Percentiles rank a stretch among this genome's conserved stretches.
Conservation (phyloP, 2,797 vertebrate genomes). For the Sandelia bainsii region DNA sequence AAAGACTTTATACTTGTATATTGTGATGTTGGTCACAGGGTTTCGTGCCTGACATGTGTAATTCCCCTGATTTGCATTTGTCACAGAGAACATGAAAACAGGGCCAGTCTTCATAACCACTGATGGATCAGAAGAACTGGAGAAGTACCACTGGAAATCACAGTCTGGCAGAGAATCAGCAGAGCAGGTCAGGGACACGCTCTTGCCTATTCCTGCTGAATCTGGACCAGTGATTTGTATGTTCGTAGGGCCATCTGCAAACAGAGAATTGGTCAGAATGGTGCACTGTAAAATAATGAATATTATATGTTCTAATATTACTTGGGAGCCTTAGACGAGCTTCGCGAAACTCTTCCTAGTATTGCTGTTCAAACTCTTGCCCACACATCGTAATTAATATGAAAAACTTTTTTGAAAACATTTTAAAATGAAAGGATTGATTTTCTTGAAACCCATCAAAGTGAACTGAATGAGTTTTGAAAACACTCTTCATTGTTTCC, state of each 20-base stretch:
- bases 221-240: constrained; percentile 57
- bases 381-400: neutral
- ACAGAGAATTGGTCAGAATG: constrained; percentile 17
- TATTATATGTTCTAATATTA: neutral
- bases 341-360: neutral
- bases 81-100: constrained; percentile 16
- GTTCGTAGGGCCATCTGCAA: constrained; percentile 80
- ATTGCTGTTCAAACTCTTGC: neutral
- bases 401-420: too few relatives aligned
- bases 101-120: neutral
- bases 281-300: neutral
- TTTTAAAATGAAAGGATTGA: too few relatives aligned
- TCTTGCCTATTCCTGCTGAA: fast-evolving
- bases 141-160: constrained; percentile 71
- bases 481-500: neutral
- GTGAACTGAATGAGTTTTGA: neutral
- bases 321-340: neutral
- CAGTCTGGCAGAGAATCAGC: constrained; percentile 74
- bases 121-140: neutral
- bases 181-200: constrained; percentile 55
- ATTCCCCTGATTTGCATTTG: constrained; percentile 7
- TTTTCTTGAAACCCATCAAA: neutral
- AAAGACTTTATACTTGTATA: constrained; percentile 36
- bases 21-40: constrained; percentile 73
- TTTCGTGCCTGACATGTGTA: constrained; percentile 81